Conservation (phyloP, 1,140 invertebrate genomes). For the Drosophila sp. region DNA sequence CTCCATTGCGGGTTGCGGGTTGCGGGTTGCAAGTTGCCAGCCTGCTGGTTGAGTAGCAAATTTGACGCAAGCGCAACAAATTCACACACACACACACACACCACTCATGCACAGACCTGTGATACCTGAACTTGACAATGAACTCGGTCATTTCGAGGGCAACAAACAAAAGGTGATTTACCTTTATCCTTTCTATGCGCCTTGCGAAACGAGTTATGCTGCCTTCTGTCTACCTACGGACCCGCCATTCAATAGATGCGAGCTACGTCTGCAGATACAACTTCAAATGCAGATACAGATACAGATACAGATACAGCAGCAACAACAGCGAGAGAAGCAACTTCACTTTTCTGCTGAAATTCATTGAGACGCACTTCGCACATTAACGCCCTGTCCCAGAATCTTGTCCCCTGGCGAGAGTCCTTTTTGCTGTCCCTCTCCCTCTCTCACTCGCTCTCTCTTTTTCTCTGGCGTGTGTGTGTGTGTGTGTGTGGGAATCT, state of each 20-base stretch:
- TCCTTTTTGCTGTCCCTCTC: slow-evolving; percentile 38
- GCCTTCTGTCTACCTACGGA: slow-evolving; percentile 14
- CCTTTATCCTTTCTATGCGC: slow-evolving; percentile 55
- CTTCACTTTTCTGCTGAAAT: slow-evolving; percentile 68
- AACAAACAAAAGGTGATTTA: slow-evolving; percentile 61
- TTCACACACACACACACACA: slow-evolving; percentile 45
- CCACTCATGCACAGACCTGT: slow-evolving; percentile 28
- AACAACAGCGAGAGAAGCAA: slow-evolving; percentile 1
- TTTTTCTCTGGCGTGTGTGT: background rate
- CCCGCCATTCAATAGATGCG: slow-evolving; percentile 28
- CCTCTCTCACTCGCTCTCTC: slow-evolving; percentile 8
- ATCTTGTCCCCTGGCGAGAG: slow-evolving; percentile 33
- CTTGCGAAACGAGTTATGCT: slow-evolving; percentile 47
- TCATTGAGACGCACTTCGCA: slow-evolving; percentile 81
- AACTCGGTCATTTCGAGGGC: slow-evolving; percentile 57
- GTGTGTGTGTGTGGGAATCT: slow-evolving; percentile 55
- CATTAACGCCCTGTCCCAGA: slow-evolving; percentile 65
- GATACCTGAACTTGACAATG: slow-evolving; percentile 59
- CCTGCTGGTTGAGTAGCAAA: slow-evolving; percentile 52
- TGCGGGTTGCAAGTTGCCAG: background rate
- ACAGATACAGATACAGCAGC: slow-evolving; percentile 12
- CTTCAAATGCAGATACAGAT: slow-evolving; percentile 28
- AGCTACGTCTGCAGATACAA: slow-evolving; percentile 28
- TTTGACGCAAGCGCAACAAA: slow-evolving; percentile 76
- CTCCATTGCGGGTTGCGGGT: background rate